Base-by-base conservation (phyloP, 1,140 invertebrate species). In the Coptotermes formosanus region DNA sequence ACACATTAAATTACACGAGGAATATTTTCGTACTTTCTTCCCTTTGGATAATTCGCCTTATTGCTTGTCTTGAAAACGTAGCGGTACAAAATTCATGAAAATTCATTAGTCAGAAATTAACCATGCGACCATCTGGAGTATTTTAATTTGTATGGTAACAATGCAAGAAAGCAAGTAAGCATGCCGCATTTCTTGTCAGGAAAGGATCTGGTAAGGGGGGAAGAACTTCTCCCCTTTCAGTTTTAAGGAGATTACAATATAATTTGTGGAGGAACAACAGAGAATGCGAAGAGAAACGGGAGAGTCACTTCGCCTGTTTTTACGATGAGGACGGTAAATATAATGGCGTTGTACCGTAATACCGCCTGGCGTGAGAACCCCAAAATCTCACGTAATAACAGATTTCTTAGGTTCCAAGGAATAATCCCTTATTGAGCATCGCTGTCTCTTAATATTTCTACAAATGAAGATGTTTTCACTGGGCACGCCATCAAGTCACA, bases 101-200 rank as follows among this genome's bases (percentile, higher is more conserved):
- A 83, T 83, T 38, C 82, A 83, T 83, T 83, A 83, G 82, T 44
- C 82, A 38, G 82, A 83, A 83, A 83, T 83, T 83, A 83, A 83
- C 23, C 21, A 83, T 25, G 82, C 82, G 48, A 83, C 82, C 82
- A 83, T 83, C 82, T 83, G 82, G 82, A 83, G 82, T 83, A 43
- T 52, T 83, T 83, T 83, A 83, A 83, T 83, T 83, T 83, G 82
- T 83, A 83, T 83, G 82, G 23, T 43, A 83, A 83, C 43, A 32
- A 83, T 4, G 82, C 48, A 69, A 69, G 25, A n/a, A n/a, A 69
- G 64, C 3, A 69, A n/a, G 64, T 3, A 64, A 64, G 59, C 59
- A 64, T 64, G 8, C 64, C 64, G 25, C 64, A 69, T 21, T 69
- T 69, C 64, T 69, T 69, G 64, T 69, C 25, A n/a, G n/a, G 25